phyloP scores from a whole-genome alignment of 1,140 invertebrate genomes.

The Bicyclus anynana region DNA sequence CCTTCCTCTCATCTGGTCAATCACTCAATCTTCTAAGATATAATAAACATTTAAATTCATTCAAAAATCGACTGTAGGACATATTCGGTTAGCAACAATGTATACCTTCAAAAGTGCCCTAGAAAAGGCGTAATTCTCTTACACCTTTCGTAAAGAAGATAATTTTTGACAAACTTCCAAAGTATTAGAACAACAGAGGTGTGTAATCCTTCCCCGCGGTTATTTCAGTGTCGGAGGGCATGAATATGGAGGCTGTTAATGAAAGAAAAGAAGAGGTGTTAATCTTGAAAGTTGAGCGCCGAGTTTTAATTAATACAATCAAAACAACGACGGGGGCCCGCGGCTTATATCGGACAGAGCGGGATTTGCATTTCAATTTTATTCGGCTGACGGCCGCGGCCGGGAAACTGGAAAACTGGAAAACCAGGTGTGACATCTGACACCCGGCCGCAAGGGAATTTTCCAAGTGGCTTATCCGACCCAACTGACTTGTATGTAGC shows the following conservation, averaged over 20 bases:
- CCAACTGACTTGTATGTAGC: too few relatives aligned
- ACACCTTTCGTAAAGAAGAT: background rate
- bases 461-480: too few relatives aligned
- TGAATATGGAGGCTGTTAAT: conserved; percentile 25
- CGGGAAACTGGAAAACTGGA: background rate
- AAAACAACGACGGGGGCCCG: conserved; percentile 19
- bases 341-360: conserved; percentile 21
- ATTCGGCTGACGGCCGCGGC: conserved; percentile 9
- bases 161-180: background rate
- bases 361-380: conserved; percentile 23
- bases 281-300: conserved; percentile 18
- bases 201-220: conserved; percentile 10
- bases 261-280: conserved; percentile 26
- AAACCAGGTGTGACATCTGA: conserved; percentile 22
- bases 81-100: too few relatives aligned
- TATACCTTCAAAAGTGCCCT: too few relatives aligned
- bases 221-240: conserved; percentile 2
- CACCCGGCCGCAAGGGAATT: too few relatives aligned
- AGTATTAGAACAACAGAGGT: conserved; percentile 12
- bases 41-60: too few relatives aligned
- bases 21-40: too few relatives aligned
- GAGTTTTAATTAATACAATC: conserved; percentile 29
- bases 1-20: too few relatives aligned
- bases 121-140: too few relatives aligned
- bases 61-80: too few relatives aligned